Evolutionary conservation across 2,113 vertebrate genomes (phyloP).

Genomic region (Helogale parvula): DNA sequence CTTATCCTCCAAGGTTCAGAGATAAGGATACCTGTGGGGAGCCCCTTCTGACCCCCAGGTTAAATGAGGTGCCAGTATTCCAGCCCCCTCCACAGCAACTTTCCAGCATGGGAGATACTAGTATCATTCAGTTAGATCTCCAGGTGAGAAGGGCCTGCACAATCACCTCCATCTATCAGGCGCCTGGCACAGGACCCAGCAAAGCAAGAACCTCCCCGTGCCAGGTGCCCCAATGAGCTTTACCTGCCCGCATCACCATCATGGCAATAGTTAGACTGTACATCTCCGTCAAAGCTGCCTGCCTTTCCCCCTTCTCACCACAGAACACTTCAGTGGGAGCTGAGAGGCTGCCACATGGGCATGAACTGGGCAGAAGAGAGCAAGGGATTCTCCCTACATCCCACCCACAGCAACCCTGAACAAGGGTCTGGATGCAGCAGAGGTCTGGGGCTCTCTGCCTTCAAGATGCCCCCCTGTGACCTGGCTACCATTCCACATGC

Average conservation of each 20-base stretch:
- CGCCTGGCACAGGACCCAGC: background rate
- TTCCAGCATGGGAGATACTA: background rate
- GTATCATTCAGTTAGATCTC: background rate
- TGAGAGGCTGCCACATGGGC: background rate
- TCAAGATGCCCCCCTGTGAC: too few species aligned
- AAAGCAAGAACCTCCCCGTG: background rate
- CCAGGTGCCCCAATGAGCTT: background rate
- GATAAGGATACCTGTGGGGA: background rate
- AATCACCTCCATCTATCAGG: background rate
- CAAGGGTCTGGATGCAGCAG: accelerated
- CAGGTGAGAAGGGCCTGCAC: background rate
- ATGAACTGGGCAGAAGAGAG: background rate
- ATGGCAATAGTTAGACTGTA: background rate
- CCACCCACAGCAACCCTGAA: background rate
- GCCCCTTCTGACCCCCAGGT: background rate
- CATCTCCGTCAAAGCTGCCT: background rate
- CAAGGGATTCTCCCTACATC: background rate
- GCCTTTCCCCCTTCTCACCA: background rate
- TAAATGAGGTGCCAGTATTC: background rate
- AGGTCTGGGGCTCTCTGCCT: background rate
- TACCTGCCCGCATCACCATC: background rate
- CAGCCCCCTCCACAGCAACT: background rate
- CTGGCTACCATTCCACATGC: accelerated
- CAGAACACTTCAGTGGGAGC: background rate
- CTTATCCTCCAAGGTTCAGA: background rate